These are phyloP conservation scores for Oxyscelio sp. DNA, from an alignment of 2,888 invertebrate genomes.

Conservation along the genomic window DNA sequence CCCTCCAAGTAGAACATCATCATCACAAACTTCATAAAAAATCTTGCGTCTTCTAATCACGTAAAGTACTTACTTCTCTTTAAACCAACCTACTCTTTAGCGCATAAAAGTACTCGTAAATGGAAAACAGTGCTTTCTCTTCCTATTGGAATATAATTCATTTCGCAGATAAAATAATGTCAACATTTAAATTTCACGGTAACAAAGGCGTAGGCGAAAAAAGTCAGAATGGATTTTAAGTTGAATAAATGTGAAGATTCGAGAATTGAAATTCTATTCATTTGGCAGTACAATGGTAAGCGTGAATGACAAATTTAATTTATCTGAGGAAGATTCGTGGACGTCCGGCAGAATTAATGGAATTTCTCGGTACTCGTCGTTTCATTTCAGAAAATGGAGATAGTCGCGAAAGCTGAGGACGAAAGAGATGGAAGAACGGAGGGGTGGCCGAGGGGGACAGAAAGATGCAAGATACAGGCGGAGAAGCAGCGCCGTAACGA, in stretches of 20 bases:
- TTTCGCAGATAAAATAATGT: not conserved
- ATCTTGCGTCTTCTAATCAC: too few species aligned
- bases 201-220: not conserved
- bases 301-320: constrained; percentile 72
- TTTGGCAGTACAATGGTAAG: constrained; percentile 56
- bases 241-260: constrained; percentile 53
- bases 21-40: too few species aligned
- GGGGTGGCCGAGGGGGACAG: constrained; percentile 40
- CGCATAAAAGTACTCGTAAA: too few species aligned
- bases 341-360: constrained; percentile 78
- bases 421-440: constrained; percentile 51
- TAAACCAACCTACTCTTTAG: too few species aligned
- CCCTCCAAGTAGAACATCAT: too few species aligned
- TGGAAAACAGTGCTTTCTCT: too few species aligned
- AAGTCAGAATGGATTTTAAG: constrained; percentile 17
- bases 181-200: not conserved
- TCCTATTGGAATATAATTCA: not conserved
- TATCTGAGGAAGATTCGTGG: constrained; percentile 64
- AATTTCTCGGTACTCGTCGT: constrained; percentile 72
- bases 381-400: constrained; percentile 60
- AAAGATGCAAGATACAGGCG: constrained; percentile 71
- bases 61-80: too few species aligned
- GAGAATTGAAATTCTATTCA: constrained; percentile 66
- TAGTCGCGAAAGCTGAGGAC: constrained; percentile 60
- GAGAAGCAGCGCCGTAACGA: constrained; percentile 65